Percentiles rank a stretch among this genome's conserved stretches.
Evolutionary conservation across 2,797 vertebrate genomes (phyloP).

Genomic region (Pangasius djambal): DNA sequence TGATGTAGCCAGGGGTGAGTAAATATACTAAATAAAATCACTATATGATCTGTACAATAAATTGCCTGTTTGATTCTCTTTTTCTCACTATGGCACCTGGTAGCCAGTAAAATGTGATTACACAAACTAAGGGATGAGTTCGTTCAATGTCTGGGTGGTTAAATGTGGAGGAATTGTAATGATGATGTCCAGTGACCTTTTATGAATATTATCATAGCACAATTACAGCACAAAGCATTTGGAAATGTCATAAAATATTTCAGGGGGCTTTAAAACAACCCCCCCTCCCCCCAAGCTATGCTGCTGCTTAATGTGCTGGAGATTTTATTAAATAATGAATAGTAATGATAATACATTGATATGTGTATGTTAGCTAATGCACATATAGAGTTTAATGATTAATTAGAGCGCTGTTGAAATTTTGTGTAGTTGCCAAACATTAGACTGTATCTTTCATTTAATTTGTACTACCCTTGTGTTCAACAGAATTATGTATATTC

Average conservation of each 20-base stretch:
- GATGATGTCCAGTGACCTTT: neutral
- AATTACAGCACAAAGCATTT: neutral
- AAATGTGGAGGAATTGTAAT: neutral
- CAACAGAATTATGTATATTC: neutral
- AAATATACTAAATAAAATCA: neutral
- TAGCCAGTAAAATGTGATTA: neutral
- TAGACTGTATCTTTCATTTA: neutral
- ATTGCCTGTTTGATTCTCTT: neutral
- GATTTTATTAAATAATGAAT: neutral
- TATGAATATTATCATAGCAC: neutral
- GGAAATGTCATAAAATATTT: neutral
- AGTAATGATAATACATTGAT: neutral
- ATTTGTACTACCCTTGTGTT: neutral
- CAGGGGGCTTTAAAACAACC: neutral
- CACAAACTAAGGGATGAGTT: neutral
- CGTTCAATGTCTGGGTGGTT: neutral
- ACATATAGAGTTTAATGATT: neutral
- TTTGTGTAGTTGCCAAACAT: neutral
- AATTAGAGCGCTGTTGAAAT: neutral
- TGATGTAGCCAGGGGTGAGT: neutral
- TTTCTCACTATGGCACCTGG: neutral
- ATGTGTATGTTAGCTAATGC: neutral
- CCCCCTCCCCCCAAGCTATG: neutral
- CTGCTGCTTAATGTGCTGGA: neutral
- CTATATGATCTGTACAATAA: constrained; percentile 1